Base-by-base conservation (phyloP, 2,797 vertebrate species). In the Scleropages formosus region DNA sequence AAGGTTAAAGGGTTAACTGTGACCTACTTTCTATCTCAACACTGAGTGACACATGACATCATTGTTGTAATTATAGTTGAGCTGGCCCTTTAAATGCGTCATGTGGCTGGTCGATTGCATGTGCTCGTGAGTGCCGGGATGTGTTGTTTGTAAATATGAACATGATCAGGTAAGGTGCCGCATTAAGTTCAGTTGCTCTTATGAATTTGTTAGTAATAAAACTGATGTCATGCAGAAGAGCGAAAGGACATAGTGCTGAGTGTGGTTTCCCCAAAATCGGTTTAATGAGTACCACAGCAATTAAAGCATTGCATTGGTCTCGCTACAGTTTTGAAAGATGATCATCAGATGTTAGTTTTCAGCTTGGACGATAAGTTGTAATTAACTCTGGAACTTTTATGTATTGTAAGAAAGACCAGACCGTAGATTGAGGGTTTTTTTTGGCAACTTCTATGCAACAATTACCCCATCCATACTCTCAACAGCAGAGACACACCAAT, bases 1-100 rank as follows among this genome's bases (percentile, higher is more conserved):
- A 70, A 8, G 73, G 18, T 70, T 81, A 75, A 90, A 82, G 88
- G 87, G 88, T 93, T 92, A 92, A 91, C 51, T 0, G 76, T 90
- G 90, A 92, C 91, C 90, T 87, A 90, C 88, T 90, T 93, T 92
- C 88, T 85, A 83, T 89, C 85, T 90, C 85, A 89, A 92, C 88
- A 85, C 78, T 88, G 85, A 89, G 85, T 88, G 85, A 88, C 85
- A 86, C 82, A 84, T 91, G 91, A 91, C 89, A 89, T 92, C 88
- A 90, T 81, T 59, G 82, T 77, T 87, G 86, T 90, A 90, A 91
- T 88, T 90, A 91, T 89, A 92, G 87, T 83, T 82, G 76, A 76
- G 77, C 75, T 76, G 79, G 69, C 84, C 79, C 84, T 85, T 77
- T 77, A 81, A 77, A 80, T 80, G 79, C 78, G 67, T 89, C 89